Base-by-base conservation (phyloP, 2,888 invertebrate species). In the Oligia fasciuncula region DNA sequence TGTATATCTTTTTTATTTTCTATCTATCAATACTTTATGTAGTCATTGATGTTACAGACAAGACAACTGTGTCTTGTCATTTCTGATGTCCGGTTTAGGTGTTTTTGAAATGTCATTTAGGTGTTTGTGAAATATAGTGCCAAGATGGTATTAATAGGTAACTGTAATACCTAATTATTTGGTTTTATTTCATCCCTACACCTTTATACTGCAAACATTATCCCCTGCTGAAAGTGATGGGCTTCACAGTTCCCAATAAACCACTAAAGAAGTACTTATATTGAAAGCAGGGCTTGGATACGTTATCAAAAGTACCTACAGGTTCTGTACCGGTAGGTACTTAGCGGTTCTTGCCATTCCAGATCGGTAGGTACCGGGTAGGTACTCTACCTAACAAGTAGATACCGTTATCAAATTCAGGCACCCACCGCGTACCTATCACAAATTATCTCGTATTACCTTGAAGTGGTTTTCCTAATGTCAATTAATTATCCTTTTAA, bases 111-210 rank as follows among this genome's bases (percentile, higher is more conserved):
- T 54, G 35, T 54, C 54, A 65, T 70, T 19, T 54, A 17, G 23
- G 14, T 78, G 73, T 73, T 62, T 74, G 60, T 51, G 1, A 43
- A 70, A 65, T 69, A 71, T 3, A 71, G 49, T 57, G 63, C 57
- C 49, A 23, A 74, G 60, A 65, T 74, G 57, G 65, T 69, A 70
- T 69, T 49, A 54, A 9, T 51, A 35, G 35, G 35, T 35, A 51
- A 14, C 49, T 70, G 49, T 70, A 19, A 65, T 43, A 35, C 35
- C 35, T 35, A 43, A 65, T 23, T 5, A 43, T 51, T 9, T 71
- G 19, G 43, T 71, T 79, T 79, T 72, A 67, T 78, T 79, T 66
- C 19, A n/a, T 11, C 17, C 17, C 2, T 54, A 3, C 54, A 17
- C 0, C 35, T 9, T 51, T 13, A 54, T 9, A 8, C 2, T 4